phyloP scores from a whole-genome alignment of 2,113 vertebrate species.

The Plestiodon gilberti region DNA sequence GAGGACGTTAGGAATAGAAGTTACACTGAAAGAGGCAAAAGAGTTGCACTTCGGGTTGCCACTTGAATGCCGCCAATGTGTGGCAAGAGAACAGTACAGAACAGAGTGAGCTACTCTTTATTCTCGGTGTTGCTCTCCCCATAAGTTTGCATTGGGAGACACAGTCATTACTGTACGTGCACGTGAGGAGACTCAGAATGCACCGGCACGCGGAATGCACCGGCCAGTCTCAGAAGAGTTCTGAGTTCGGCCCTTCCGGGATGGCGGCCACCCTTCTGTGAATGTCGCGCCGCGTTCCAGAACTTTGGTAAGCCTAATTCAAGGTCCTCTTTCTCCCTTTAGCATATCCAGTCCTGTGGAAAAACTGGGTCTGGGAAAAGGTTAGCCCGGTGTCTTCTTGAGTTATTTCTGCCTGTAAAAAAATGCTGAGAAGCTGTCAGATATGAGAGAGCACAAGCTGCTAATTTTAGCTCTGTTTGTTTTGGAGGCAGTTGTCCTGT shows the following conservation, averaged over 20 bases:
- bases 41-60: neutral
- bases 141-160: too few species aligned
- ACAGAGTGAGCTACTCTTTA: neutral
- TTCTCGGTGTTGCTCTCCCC: too few species aligned
- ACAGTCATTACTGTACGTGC: too few species aligned
- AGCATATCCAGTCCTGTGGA: neutral
- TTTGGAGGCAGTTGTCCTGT: neutral
- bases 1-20: neutral
- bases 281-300: too few species aligned
- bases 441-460: neutral
- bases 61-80: neutral
- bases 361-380: constrained; percentile 7
- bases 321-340: neutral
- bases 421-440: neutral
- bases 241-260: too few species aligned
- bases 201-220: too few species aligned
- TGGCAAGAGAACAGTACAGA: neutral
- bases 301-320: too few species aligned
- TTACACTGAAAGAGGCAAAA: neutral
- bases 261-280: too few species aligned
- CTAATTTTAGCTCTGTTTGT: constrained; percentile 32
- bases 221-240: too few species aligned
- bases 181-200: too few species aligned
- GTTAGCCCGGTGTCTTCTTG: neutral
- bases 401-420: neutral